Evolutionary conservation across 2,888 invertebrate genomes (phyloP).

Genomic region (Drosophila recens): DNA sequence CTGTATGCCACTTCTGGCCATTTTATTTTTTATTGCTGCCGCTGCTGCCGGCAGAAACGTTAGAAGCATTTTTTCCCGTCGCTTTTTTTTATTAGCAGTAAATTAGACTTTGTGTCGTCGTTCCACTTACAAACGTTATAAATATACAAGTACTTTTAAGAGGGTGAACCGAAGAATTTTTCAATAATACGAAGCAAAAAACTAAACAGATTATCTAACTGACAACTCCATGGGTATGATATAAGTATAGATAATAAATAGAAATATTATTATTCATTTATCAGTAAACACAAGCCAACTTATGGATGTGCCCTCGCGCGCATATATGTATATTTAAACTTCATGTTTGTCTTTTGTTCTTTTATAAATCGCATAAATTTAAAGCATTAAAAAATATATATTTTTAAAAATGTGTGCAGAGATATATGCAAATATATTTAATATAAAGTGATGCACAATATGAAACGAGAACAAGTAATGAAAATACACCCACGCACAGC

Average conservation of each 20-base stretch:
- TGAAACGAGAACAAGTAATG: constrained; percentile 29
- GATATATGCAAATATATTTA: constrained; percentile 15
- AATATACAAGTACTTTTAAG: constrained; percentile 33
- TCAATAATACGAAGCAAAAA: background rate
- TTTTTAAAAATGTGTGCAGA: background rate
- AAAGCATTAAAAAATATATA: constrained; percentile 15
- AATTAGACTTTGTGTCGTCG: constrained; percentile 61
- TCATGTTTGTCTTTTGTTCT: constrained; percentile 31
- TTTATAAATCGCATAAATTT: constrained; percentile 47
- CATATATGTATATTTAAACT: background rate
- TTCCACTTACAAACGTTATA: constrained; percentile 48
- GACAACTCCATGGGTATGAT: background rate
- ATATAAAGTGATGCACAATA: constrained; percentile 33
- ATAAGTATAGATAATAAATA: too few relatives aligned
- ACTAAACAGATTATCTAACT: background rate
- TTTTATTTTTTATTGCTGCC: constrained; percentile 33
- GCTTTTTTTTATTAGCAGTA: constrained; percentile 62
- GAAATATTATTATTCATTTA: background rate
- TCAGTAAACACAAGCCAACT: background rate
- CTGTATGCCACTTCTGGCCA: constrained; percentile 38
- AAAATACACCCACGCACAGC: constrained; percentile 33
- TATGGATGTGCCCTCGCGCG: constrained; percentile 20
- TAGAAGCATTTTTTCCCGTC: constrained; percentile 40
- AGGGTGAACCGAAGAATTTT: constrained; percentile 26
- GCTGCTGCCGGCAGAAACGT: constrained; percentile 18